Base-by-base conservation (phyloP, 2,113 vertebrate genomes). In the Passerina amoena region DNA sequence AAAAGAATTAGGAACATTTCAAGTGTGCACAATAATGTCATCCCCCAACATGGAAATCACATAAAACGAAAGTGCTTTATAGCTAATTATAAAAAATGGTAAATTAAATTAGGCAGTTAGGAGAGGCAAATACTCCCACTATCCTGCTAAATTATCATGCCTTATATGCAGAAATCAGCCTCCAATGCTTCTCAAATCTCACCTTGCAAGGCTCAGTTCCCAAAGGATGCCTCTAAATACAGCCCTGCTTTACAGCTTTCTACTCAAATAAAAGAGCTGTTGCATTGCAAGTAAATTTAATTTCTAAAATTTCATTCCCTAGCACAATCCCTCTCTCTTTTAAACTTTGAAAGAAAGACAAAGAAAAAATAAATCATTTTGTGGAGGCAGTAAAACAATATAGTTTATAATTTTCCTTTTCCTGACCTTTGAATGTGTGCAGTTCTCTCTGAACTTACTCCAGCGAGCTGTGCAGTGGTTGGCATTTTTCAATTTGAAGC, bases 401-500 rank as follows among this genome's bases (percentile, higher is more conserved):
- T 66, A 91, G 94, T 92, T 96, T 90, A 97, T 95, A 96, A 96
- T 97, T 97, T 96, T 94, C 92, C 47, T 47, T 94, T 79, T 61
- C 81, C 90, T 97, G 95, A 97, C 91, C 96, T 97, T 96, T 96
- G 94, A 69, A 77, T 87, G 93, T 73, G 38, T 81, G 90, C 78
- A 60, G 87, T 42, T 97, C 87, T 91, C 78, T 94, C 90, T 91
- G 94, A 94, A 94, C 94, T 96, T 94, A 87, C 89, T 96, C 88
- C 91, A 94, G 81, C 38, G 70, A 95, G 88, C 91, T 94, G 78
- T 76, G 90, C 82, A 87, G 79, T 10, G 80, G 51, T 22, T 96
- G 94, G 88, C 94, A 97, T 98, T 97, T 97, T 96, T 97, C 97
- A 97, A 82, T 96, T 97, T 88, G 96, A 89, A 92, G 92, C 92